Percentiles rank a stretch among this genome's conserved stretches.
Evolutionary conservation across 2,113 vertebrate species (phyloP).

Genomic region (Mustelus asterias): DNA sequence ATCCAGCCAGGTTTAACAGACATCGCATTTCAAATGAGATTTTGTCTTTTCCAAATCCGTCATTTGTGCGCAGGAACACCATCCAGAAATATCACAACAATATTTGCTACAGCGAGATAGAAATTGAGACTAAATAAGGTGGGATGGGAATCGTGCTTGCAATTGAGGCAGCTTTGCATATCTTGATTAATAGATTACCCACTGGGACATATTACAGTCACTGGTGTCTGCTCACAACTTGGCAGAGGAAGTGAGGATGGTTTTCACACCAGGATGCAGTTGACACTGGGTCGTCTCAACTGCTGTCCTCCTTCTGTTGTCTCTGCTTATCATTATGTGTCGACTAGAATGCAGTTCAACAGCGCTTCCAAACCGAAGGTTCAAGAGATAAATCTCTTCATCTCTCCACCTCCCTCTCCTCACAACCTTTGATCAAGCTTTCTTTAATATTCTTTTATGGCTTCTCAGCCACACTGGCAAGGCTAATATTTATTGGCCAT

Average conservation of each 20-base stretch:
- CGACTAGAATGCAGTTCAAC: background rate
- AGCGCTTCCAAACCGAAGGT: background rate
- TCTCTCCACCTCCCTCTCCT: background rate
- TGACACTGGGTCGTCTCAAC: background rate
- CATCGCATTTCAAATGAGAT: background rate
- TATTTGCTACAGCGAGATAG: background rate
- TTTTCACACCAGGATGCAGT: background rate
- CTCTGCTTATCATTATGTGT: background rate
- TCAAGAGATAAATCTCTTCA: background rate
- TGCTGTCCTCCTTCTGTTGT: background rate
- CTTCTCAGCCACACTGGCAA: background rate
- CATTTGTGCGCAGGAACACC: background rate
- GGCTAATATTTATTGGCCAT: background rate
- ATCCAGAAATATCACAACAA: background rate
- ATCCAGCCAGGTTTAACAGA: background rate
- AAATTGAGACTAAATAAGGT: background rate
- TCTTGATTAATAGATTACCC: slow-evolving; percentile 16
- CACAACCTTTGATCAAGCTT: background rate
- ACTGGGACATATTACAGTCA: background rate
- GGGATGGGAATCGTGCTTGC: background rate
- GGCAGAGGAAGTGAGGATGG: background rate
- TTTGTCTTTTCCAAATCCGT: background rate
- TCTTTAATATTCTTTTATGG: background rate
- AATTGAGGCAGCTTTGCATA: background rate
- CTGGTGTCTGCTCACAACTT: background rate